A percentile compares a stretch with the other conserved stretches of the same genome.
Evolutionary conservation across 2,797 vertebrate genomes (phyloP).

Genomic region (Glyptemys insculpta): DNA sequence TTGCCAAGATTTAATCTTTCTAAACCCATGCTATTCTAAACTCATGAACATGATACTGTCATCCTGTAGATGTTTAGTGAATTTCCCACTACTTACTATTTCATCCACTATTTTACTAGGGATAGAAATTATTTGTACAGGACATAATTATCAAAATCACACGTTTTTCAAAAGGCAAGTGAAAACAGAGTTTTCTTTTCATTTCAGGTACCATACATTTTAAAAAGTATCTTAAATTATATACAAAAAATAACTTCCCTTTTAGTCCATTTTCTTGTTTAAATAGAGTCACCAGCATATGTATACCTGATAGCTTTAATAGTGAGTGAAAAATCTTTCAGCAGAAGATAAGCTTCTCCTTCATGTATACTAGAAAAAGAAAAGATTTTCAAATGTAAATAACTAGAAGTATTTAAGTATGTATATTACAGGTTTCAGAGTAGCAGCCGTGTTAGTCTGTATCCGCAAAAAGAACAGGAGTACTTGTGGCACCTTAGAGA

Average conservation of each 20-base stretch:
- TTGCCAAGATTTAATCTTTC: neutral
- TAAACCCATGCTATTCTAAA: neutral
- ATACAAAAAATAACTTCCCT: neutral
- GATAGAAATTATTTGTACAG: neutral
- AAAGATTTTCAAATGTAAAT: constrained; percentile 10
- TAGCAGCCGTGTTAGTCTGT: no score
- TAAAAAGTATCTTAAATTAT: neutral
- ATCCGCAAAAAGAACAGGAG: no score
- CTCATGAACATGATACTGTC: neutral
- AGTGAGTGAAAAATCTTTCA: constrained; percentile 68
- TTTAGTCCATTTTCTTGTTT: neutral
- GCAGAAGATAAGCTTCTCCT: constrained; percentile 15
- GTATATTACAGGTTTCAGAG: neutral
- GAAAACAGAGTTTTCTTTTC: neutral
- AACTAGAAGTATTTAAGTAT: neutral
- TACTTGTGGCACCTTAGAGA: no score
- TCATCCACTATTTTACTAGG: neutral
- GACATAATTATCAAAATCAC: neutral
- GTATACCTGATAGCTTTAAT: constrained; percentile 69
- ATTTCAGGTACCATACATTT: neutral
- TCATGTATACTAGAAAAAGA: constrained; percentile 49
- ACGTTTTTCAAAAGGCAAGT: neutral
- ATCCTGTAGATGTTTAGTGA: neutral
- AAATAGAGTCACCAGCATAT: neutral
- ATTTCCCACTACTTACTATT: neutral